Evolutionary conservation across 2,113 vertebrate genomes (phyloP).

Genomic region (Gallinago undulata): DNA sequence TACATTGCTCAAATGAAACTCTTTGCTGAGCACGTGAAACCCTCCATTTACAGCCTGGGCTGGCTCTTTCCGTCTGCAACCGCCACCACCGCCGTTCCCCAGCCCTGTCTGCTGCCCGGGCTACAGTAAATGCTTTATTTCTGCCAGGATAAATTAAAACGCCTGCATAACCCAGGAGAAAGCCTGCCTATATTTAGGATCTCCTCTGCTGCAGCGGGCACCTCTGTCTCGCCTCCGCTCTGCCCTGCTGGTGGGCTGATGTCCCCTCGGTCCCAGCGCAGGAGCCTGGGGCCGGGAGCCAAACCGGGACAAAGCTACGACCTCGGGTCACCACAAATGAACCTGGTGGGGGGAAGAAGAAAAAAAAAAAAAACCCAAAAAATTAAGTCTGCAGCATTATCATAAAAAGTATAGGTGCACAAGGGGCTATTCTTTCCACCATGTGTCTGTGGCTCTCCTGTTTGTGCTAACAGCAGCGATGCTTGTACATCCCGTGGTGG

Average conservation of each 20-base stretch:
- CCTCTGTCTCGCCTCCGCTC: background rate
- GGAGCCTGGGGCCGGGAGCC: background rate
- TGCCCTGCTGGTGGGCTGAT: fast-evolving
- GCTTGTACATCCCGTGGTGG: background rate
- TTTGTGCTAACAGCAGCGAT: background rate
- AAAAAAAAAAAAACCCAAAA: fast-evolving
- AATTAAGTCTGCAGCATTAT: background rate
- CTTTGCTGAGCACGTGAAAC: background rate
- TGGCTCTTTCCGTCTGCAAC: background rate
- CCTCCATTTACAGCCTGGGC: background rate
- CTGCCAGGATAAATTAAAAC: background rate
- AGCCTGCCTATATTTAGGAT: background rate
- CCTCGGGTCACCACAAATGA: background rate
- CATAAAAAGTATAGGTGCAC: background rate
- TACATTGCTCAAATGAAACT: fast-evolving
- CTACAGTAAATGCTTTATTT: background rate
- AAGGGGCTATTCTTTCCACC: background rate
- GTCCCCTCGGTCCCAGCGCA: fast-evolving
- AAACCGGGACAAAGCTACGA: background rate
- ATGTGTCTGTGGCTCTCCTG: slow-evolving; percentile 24
- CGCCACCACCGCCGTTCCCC: fast-evolving
- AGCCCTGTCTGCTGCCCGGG: background rate
- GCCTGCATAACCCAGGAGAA: background rate
- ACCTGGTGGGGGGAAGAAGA: background rate
- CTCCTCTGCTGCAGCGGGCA: background rate